Base-by-base conservation (phyloP, 2,797 vertebrate genomes). In the Rallus crepitans region DNA sequence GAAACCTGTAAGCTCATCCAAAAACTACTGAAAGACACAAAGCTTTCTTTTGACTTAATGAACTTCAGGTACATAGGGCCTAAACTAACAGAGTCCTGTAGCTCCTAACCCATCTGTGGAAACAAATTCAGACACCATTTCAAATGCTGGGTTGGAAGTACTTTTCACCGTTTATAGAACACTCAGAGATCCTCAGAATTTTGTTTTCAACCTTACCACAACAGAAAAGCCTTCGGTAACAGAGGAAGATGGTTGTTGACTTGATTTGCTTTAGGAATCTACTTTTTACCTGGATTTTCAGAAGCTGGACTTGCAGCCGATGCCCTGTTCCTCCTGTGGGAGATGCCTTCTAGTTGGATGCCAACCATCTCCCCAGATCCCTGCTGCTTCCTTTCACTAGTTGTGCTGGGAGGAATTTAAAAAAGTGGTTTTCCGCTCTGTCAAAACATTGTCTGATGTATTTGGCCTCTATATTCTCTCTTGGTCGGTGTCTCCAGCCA, bases 1-100 rank as follows among this genome's bases (percentile, higher is more conserved):
- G 86, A 87, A 94, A 92, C 64, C 21, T 55, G 11, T 13, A 70
- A 88, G 14, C 75, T 87, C 64, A 71, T 94, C 94, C 83, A 93
- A 95, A 94, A 94, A 11, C 53, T 53, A 91, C 45, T 39, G 40
- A 83, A 88, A 83, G 82, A 68, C 87, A 96, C 92, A 96, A 96
- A 95, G 82, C 50, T 89, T 89, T 83, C 89, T 93, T 96, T 95
- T 89, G 91, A 83, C 50, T 96, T 81, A 56, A 89, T 76, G 71
- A 90, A 23, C 55, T 86, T 48, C 2, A 83, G 76, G 92, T 82
- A 47, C 47, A 12, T 18, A 60, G 85, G 27, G 82, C 89, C 89
- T 92, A 82, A 96, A 94, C 83, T 85, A 93, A 95, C 64, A 90
- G 0, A n/a, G 47, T 39, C 50, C 39, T 59, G 53, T 18, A 45